Evolutionary conservation across 2,888 invertebrate species (phyloP).

Genomic region (Litoditis marina): DNA sequence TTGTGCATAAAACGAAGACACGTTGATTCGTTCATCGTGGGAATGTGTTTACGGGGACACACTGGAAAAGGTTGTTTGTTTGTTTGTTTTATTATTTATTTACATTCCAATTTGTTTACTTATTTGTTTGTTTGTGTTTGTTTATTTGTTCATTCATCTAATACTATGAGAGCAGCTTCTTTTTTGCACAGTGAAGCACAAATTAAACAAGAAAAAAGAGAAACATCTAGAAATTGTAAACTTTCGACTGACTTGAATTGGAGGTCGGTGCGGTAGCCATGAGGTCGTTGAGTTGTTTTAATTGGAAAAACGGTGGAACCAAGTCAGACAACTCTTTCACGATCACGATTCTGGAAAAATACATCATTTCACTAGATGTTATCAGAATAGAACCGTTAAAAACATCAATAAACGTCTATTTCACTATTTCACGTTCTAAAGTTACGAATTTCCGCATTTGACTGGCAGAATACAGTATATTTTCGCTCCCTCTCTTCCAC

Average conservation of each 20-base stretch:
- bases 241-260: conserved; percentile 27
- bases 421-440: neutral
- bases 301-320: conserved; percentile 61
- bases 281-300: conserved; percentile 54
- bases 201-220: neutral
- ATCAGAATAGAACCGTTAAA: too few relatives aligned
- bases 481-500: too few relatives aligned
- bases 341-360: conserved; percentile 44
- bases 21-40: conserved; percentile 51
- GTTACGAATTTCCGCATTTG: neutral
- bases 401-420: too few relatives aligned
- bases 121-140: too few relatives aligned
- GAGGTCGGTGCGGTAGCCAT: conserved; percentile 40
- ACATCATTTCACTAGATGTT: too few relatives aligned
- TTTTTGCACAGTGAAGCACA: too few relatives aligned
- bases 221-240: too few relatives aligned
- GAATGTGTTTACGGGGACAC: conserved; percentile 37
- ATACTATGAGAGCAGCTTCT: too few relatives aligned
- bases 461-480: too few relatives aligned
- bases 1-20: conserved; percentile 62
- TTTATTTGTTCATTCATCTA: too few relatives aligned
- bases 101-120: too few relatives aligned
- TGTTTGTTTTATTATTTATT: too few relatives aligned
- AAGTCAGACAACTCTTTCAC: conserved; percentile 66
- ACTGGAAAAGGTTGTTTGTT: conserved; percentile 34